Evolutionary conservation across 2,888 invertebrate species (phyloP).

Genomic region (Hypercompe scribonia): DNA sequence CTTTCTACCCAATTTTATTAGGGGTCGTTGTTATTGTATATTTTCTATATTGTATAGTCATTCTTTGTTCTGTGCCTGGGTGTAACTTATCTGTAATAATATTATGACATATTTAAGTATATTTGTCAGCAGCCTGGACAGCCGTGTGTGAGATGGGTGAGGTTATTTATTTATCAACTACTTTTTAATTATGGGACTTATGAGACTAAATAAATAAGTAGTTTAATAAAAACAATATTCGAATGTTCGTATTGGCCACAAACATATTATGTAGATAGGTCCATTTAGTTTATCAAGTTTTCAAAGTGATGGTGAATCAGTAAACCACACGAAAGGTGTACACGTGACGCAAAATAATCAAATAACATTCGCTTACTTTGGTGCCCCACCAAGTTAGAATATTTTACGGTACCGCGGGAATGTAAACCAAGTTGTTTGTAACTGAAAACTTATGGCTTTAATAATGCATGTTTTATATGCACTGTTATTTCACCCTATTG

Average conservation of each 20-base stretch:
- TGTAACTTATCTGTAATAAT: too few relatives aligned
- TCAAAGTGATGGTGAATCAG: constrained; percentile 1
- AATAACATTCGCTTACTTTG: constrained; percentile 25
- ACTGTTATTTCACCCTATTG: constrained; percentile 12
- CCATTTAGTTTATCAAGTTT: constrained; percentile 4
- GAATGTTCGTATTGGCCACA: neutral
- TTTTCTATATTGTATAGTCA: too few relatives aligned
- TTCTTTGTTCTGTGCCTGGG: too few relatives aligned
- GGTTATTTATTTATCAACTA: too few relatives aligned
- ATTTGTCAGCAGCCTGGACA: too few relatives aligned
- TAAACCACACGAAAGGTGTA: neutral
- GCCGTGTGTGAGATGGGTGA: too few relatives aligned
- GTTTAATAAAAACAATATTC: too few relatives aligned
- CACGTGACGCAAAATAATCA: constrained; percentile 11
- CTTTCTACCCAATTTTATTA: too few relatives aligned
- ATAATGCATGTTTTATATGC: constrained; percentile 52
- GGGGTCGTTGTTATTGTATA: too few relatives aligned
- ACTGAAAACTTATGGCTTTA: constrained; percentile 57
- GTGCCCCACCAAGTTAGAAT: constrained; percentile 42
- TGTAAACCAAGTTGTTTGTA: constrained; percentile 54
- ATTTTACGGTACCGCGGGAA: constrained; percentile 48
- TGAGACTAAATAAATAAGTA: neutral
- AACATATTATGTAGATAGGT: neutral
- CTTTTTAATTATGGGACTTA: too few relatives aligned
- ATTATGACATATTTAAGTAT: too few relatives aligned